Percentiles rank a stretch among this genome's conserved stretches.
These are phyloP conservation scores for Catharus minimus DNA, from an alignment of 2,113 vertebrate species.

Conservation along the genomic window DNA sequence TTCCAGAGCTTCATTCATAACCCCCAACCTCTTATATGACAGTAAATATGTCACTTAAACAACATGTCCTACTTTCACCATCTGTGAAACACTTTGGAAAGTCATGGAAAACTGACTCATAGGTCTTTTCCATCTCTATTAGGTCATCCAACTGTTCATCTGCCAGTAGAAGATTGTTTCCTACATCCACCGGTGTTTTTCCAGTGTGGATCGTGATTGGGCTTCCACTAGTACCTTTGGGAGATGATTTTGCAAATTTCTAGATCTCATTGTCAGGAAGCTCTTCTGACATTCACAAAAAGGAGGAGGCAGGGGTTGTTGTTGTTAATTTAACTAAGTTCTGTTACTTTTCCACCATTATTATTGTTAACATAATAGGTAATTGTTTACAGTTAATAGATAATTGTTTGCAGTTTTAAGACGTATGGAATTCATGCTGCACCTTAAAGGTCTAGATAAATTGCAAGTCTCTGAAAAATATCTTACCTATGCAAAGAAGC, in stretches of 20 bases:
- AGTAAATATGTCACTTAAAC: neutral
- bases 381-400: neutral
- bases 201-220: neutral
- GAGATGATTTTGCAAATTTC: neutral
- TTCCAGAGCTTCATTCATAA: neutral
- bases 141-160: conserved; percentile 17
- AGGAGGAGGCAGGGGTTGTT: neutral
- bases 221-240: neutral
- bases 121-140: conserved; percentile 39
- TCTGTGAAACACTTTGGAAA: conserved; percentile 35
- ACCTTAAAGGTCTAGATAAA: neutral
- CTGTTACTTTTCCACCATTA: neutral
- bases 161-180: conserved; percentile 57
- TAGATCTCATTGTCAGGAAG: neutral
- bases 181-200: conserved; percentile 33
- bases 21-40: neutral
- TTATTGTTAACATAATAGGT: neutral
- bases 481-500: neutral
- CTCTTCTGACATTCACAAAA: neutral
- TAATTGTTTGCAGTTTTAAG: neutral
- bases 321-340: neutral
- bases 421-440: fast-evolving
- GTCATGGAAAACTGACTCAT: conserved; percentile 42
- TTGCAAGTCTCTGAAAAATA: neutral
- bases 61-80: conserved; percentile 5